These are phyloP conservation scores for Lagorchestes hirsutus DNA, from an alignment of 2,797 vertebrate species.

Conservation along the genomic window DNA sequence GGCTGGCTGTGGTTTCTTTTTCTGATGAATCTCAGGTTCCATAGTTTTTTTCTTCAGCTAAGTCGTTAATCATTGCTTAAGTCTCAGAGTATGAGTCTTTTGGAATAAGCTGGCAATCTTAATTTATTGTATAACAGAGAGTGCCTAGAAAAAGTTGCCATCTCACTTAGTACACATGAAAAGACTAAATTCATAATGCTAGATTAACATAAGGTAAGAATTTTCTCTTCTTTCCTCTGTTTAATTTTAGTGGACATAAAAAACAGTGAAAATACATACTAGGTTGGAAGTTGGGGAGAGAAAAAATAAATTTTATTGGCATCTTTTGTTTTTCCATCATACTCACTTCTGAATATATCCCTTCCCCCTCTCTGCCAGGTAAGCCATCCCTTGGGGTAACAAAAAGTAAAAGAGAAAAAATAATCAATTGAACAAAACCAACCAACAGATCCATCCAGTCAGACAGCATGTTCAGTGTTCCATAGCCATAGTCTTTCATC, in stretches of 20 bases:
- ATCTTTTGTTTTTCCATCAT: background rate
- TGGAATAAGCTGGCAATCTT: slow-evolving; percentile 40
- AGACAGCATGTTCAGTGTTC: background rate
- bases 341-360: background rate
- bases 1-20: slow-evolving; percentile 58
- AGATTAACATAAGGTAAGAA: slow-evolving; percentile 32
- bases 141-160: background rate
- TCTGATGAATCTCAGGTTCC: background rate
- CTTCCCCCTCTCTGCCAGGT: background rate
- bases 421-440: background rate
- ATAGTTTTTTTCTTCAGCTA: slow-evolving; percentile 42
- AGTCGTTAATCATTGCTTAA: slow-evolving; percentile 23
- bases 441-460: background rate
- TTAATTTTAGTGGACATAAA: background rate
- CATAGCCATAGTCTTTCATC: background rate
- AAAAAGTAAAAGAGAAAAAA: background rate
- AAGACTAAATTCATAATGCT: slow-evolving; percentile 40
- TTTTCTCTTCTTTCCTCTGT: background rate
- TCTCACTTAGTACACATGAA: slow-evolving; percentile 40
- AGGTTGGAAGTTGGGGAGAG: background rate
- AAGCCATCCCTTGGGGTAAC: background rate
- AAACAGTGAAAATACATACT: background rate
- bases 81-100: slow-evolving; percentile 4
- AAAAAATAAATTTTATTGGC: background rate
- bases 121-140: slow-evolving; percentile 13